Evolutionary conservation across 2,888 invertebrate genomes (phyloP).

Genomic region (Amphipoea lucens): DNA sequence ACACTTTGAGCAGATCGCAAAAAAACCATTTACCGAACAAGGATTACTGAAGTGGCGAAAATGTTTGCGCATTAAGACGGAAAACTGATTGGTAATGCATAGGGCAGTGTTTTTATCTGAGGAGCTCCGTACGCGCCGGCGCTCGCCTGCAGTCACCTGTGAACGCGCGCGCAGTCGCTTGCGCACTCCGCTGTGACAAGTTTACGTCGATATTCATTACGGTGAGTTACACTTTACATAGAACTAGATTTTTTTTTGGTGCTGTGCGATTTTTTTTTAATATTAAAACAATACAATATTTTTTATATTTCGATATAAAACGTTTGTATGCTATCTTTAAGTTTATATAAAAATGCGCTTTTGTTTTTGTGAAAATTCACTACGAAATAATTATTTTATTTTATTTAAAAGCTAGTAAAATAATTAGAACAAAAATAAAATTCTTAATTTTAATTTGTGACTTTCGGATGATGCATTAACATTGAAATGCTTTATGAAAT

Average conservation of each 20-base stretch:
- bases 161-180: constrained; percentile 65
- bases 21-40: constrained; percentile 9
- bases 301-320: background rate
- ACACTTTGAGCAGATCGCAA: background rate
- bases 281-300: background rate
- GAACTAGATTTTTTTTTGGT: background rate
- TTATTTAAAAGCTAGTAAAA: too few species aligned
- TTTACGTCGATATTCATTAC: constrained; percentile 37
- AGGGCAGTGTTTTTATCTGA: constrained; percentile 58
- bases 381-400: background rate
- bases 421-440: background rate
- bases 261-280: constrained; percentile 33
- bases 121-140: constrained; percentile 52
- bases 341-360: background rate
- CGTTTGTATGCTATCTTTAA: background rate
- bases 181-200: constrained; percentile 57
- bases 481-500: constrained; percentile 3
- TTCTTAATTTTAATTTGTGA: background rate
- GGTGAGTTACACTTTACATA: constrained; percentile 42
- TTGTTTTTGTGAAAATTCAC: background rate
- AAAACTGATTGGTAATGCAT: constrained; percentile 49
- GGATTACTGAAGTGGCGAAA: constrained; percentile 16
- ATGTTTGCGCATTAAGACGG: constrained; percentile 35
- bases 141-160: constrained; percentile 66
- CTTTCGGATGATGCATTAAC: background rate